These are phyloP conservation scores for Sarcophaga bullata DNA, from an alignment of 1,140 invertebrate species.

Conservation along the genomic window DNA sequence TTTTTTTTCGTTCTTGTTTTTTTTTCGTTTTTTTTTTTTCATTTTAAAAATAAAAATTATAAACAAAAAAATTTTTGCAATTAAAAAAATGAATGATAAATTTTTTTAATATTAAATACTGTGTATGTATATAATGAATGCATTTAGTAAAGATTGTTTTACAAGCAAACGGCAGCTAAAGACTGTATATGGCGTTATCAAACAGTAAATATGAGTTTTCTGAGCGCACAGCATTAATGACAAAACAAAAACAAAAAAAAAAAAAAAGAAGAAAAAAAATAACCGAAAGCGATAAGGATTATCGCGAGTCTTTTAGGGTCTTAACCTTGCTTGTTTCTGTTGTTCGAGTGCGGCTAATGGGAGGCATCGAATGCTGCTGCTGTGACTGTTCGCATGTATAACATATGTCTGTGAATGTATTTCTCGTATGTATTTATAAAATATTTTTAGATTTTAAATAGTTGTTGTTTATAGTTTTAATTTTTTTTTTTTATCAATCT, in stretches of 20 bases:
- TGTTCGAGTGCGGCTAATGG: not conserved
- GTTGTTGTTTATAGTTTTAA: not conserved
- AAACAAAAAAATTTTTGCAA: conserved; percentile 16
- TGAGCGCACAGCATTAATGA: too few species aligned
- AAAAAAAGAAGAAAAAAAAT: not conserved
- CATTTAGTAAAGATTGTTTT: not conserved
- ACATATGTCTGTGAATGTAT: too few species aligned
- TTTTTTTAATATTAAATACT: not conserved
- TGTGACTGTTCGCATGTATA: not conserved
- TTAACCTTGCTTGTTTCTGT: conserved; percentile 38
- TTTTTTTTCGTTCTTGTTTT: not conserved
- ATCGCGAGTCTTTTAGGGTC: conserved; percentile 42
- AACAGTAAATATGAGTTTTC: too few species aligned
- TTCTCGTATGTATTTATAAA: not conserved
- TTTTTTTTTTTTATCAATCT: not conserved
- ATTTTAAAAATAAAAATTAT: not conserved
- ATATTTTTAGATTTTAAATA: conserved; percentile 20
- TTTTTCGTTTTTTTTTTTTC: not conserved
- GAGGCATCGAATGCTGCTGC: not conserved
- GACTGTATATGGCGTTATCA: too few species aligned
- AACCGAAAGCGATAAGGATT: conserved; percentile 39
- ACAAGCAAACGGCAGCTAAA: not conserved
- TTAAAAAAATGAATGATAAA: conserved; percentile 1
- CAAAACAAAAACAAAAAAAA: not conserved
- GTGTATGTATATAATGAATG: not conserved